phyloP scores from a whole-genome alignment of 2,888 invertebrate genomes.

The Brenthis ino region DNA sequence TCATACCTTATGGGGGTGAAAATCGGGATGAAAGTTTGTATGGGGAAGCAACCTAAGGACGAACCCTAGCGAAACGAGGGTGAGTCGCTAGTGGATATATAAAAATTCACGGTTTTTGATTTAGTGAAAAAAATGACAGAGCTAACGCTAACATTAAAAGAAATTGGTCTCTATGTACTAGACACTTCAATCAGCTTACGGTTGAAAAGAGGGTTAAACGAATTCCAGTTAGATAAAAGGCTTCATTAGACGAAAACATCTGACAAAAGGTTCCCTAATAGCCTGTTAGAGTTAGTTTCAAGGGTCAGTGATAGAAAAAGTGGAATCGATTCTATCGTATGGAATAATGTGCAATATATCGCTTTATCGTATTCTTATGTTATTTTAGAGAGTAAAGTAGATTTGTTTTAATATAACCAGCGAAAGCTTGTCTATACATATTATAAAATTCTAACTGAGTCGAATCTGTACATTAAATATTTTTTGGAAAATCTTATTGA shows the following conservation, averaged over 20 bases:
- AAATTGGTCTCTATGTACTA: background rate
- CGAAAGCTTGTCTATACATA: background rate
- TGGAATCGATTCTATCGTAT: too few relatives aligned
- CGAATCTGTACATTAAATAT: too few relatives aligned
- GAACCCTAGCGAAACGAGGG: too few relatives aligned
- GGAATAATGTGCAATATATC: too few relatives aligned
- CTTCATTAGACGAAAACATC: constrained; percentile 20
- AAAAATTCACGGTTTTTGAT: too few relatives aligned
- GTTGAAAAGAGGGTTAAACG: constrained; percentile 11
- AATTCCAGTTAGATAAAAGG: constrained; percentile 12
- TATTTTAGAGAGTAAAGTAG: background rate
- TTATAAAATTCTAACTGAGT: background rate
- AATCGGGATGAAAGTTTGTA: too few relatives aligned
- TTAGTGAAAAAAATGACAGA: background rate
- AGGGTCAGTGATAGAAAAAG: constrained; percentile 10
- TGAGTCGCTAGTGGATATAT: too few relatives aligned
- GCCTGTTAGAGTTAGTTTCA: constrained; percentile 7
- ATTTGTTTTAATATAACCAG: background rate
- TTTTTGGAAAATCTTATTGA: too few relatives aligned
- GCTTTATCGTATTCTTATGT: too few relatives aligned
- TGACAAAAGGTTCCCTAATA: constrained; percentile 15
- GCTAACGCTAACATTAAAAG: constrained; percentile 9
- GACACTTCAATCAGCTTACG: background rate
- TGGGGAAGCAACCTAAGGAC: too few relatives aligned
- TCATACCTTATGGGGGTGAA: too few relatives aligned